Base-by-base conservation (phyloP, 2,888 invertebrate species). In the Conops quadrifasciatus region DNA sequence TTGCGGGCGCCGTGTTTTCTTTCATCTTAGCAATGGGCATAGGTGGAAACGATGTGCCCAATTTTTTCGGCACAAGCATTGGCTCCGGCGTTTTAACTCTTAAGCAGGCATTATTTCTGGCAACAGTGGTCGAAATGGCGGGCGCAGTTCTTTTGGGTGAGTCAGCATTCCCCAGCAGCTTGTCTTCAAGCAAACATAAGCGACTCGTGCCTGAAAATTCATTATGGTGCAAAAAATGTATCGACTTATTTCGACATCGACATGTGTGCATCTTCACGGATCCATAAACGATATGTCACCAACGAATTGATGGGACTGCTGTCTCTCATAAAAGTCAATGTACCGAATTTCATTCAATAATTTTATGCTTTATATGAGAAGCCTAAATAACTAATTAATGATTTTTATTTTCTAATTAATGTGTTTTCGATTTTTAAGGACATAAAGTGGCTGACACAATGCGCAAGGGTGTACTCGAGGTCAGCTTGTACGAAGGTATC, bases 21-120 rank as follows among this genome's bases (percentile, higher is more conserved):
- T 99, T 99, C 86, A 87, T 96, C 72, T 88, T 99, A 87, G 98
- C 98, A 69, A 98, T 99, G 87, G 98, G 98, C 67, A 97, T 99
- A 80, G 99, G 99, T 62, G 98, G 98, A 74, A 98, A 99, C 85
- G 98, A 99, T 88, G 98, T 98, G 74, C 98, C 98, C 77, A 99
- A 99, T 84, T 96, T 97, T n/a, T 99, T 99, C 86, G 99, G 98
- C 28, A 99, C 99, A 60, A 96, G 96, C 75, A 98, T 99, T 53
- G 99, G 99, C 28, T 94, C 97, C 73, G 95, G 96, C 85, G 98
- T 98, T 65, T 89, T 99, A 76, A 95, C 96, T 58, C 91, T 99
- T 74, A 89, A 92, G 75, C 94, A 95, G 85, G 99, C 99, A 36
- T 99, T 98, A 84, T 89, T 96, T 75, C 88, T 99, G 80, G 99